Conservation (phyloP, 2,888 invertebrate genomes). For the Chrysotoxum bicinctum region DNA sequence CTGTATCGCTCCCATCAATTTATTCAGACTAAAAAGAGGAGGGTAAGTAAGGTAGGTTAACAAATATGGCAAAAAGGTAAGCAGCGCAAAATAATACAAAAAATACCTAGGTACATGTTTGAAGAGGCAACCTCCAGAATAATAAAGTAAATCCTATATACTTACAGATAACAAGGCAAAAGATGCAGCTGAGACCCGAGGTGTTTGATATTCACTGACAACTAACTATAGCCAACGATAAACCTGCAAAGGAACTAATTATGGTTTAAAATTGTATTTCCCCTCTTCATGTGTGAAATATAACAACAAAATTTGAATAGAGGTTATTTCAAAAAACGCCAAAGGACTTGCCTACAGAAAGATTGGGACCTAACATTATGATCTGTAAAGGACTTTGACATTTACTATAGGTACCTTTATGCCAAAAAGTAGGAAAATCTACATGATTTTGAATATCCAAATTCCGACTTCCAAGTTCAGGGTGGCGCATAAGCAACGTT, state of each 20-base stretch:
- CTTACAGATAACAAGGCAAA: slow-evolving; percentile 16
- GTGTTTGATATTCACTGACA: background rate
- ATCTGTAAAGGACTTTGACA: too few relatives aligned
- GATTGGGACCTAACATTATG: too few relatives aligned
- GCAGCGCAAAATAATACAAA: slow-evolving; percentile 73
- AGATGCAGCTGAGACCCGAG: background rate
- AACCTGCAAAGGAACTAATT: background rate
- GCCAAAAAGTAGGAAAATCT: too few relatives aligned
- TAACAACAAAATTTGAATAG: too few relatives aligned
- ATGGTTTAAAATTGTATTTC: background rate
- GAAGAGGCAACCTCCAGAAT: slow-evolving; percentile 14
- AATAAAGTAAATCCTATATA: slow-evolving; percentile 21
- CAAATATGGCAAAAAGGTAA: slow-evolving; percentile 38
- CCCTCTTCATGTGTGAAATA: too few relatives aligned
- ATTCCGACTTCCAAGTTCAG: too few relatives aligned
- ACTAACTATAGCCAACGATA: slow-evolving; percentile 13
- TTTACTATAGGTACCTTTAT: too few relatives aligned
- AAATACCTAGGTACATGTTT: background rate
- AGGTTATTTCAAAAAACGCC: too few relatives aligned
- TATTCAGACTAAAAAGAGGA: slow-evolving; percentile 23
- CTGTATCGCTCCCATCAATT: slow-evolving; percentile 45
- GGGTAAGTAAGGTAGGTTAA: slow-evolving; percentile 17
- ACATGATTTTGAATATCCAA: too few relatives aligned
- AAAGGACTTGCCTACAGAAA: too few relatives aligned
- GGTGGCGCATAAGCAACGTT: too few relatives aligned